Conservation (phyloP, 2,797 vertebrate species). For the Phaenicophaeus curvirostris region DNA sequence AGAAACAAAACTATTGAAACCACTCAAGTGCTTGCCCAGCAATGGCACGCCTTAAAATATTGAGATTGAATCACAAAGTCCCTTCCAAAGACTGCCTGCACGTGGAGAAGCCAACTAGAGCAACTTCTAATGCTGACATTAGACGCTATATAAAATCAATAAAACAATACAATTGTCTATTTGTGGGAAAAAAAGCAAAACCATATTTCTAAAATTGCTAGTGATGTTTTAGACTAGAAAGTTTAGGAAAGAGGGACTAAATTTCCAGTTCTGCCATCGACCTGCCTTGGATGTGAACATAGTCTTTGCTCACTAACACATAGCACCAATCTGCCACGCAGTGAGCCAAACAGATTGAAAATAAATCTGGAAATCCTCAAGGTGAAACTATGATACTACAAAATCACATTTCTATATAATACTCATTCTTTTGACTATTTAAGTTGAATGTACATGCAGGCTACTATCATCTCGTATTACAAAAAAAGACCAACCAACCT, state of each 20-base stretch:
- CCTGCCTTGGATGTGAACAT: background rate
- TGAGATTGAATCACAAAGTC: background rate
- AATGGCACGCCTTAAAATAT: background rate
- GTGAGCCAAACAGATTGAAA: background rate
- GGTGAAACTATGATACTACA: background rate
- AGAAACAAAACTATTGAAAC: background rate
- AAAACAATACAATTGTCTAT: background rate
- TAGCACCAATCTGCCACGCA: background rate
- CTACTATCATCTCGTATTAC: background rate
- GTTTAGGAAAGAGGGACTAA: fast-evolving
- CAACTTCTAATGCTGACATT: background rate
- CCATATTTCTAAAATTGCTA: background rate
- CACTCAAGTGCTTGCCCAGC: fast-evolving
- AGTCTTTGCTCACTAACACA: fast-evolving
- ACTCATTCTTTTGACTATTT: background rate
- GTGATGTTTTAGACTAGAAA: background rate
- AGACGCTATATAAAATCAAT: background rate
- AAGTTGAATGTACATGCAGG: background rate
- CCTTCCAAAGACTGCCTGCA: background rate
- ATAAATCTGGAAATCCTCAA: background rate
- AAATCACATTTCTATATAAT: background rate
- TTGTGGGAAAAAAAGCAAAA: background rate
- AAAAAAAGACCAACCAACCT: background rate
- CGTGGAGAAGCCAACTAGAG: background rate
- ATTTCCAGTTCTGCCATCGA: background rate